phyloP scores from a whole-genome alignment of 2,888 invertebrate genomes.

The Atrina japonica region DNA sequence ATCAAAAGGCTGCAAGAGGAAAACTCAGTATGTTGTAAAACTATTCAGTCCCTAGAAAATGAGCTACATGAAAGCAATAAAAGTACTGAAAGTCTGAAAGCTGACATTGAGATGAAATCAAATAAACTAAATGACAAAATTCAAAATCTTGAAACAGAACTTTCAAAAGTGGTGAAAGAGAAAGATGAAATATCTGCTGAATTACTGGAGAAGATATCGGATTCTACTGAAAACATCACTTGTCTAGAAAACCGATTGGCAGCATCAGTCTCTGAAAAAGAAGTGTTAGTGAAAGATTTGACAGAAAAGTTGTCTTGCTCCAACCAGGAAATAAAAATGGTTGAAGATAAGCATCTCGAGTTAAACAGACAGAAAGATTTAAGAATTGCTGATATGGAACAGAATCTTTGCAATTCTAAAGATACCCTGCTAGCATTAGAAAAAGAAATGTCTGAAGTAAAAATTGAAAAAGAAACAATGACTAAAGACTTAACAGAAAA shows the following conservation, averaged over 20 bases:
- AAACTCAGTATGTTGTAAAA: too few species aligned
- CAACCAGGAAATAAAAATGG: too few species aligned
- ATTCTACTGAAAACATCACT: background rate
- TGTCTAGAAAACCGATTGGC: background rate
- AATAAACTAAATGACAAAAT: constrained; percentile 8
- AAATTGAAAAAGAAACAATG: too few species aligned
- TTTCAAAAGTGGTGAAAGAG: constrained; percentile 7
- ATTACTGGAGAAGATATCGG: background rate
- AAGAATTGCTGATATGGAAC: too few species aligned
- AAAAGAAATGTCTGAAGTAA: too few species aligned
- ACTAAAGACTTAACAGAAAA: too few species aligned
- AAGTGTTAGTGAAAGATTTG: background rate
- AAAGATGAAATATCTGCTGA: background rate
- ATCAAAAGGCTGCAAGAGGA: too few species aligned
- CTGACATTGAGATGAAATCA: background rate
- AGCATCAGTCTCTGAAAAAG: background rate
- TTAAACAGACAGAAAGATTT: too few species aligned
- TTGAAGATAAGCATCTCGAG: too few species aligned
- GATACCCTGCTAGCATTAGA: too few species aligned
- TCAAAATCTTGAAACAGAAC: constrained; percentile 15
- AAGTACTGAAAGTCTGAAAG: constrained; percentile 7
- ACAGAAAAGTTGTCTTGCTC: background rate
- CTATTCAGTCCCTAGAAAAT: too few species aligned
- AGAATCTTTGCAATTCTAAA: too few species aligned
- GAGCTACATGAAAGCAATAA: background rate